Evolutionary conservation across 2,888 invertebrate species (phyloP).

Genomic region (Busseola fusca): DNA sequence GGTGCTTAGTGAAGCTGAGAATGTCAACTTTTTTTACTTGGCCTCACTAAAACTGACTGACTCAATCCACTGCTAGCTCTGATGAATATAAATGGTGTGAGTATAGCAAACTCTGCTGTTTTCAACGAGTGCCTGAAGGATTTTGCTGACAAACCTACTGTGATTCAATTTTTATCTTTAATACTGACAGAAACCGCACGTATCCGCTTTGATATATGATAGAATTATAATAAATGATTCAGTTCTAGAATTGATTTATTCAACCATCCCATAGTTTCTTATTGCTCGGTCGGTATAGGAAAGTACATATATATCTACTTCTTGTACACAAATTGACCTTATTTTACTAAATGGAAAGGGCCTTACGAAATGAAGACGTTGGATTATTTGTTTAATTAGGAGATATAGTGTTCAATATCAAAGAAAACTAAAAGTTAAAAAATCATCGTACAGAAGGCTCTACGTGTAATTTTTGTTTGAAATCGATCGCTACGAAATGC

Average conservation of each 20-base stretch:
- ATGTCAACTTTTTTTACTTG: conserved; percentile 48
- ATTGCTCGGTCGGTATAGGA: neutral
- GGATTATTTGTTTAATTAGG: neutral
- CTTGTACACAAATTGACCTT: neutral
- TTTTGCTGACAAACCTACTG: conserved; percentile 63
- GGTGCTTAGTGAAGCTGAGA: conserved; percentile 37
- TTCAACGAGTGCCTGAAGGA: conserved; percentile 56
- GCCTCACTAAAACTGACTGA: conserved; percentile 48
- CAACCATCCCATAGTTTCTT: conserved; percentile 6
- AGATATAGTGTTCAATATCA: neutral
- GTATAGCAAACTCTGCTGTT: conserved; percentile 54
- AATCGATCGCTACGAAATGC: neutral
- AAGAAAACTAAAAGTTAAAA: neutral
- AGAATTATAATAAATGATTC: conserved; percentile 48
- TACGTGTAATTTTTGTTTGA: neutral
- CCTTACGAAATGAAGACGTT: neutral
- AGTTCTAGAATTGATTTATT: conserved; percentile 33
- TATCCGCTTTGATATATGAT: conserved; percentile 42
- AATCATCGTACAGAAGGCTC: neutral
- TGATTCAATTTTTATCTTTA: conserved; percentile 65
- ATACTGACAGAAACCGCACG: conserved; percentile 43
- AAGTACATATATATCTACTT: neutral
- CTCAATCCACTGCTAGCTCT: conserved; percentile 58
- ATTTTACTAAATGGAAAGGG: neutral
- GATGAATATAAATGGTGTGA: conserved; percentile 66